Evolutionary conservation across 1,140 invertebrate genomes (phyloP).

Genomic region (Colletes gigas): DNA sequence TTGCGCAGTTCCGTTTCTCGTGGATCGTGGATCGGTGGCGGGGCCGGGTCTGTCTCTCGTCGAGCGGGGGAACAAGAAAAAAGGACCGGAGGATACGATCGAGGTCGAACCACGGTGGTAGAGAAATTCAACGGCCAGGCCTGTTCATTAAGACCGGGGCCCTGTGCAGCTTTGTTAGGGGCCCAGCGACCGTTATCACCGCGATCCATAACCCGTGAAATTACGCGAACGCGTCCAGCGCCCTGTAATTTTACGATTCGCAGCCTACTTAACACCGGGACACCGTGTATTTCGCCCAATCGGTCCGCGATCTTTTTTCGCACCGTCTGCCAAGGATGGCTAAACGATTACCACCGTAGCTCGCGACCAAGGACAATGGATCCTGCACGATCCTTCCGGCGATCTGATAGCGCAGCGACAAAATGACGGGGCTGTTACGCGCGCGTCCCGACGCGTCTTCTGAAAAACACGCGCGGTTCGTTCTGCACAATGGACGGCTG

Average conservation of each 20-base stretch:
- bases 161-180: not conserved
- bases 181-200: conserved; percentile 30
- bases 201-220: conserved; percentile 55
- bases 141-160: conserved; percentile 40
- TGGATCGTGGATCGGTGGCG: not conserved
- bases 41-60: not conserved
- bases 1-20: conserved; percentile 19
- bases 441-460: conserved; percentile 8
- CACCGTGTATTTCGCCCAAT: conserved; percentile 38
- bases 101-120: conserved; percentile 1
- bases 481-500: conserved; percentile 35
- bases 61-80: not conserved
- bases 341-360: conserved; percentile 15
- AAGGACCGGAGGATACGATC: not conserved
- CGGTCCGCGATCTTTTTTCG: conserved; percentile 19
- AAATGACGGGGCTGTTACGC: conserved; percentile 44
- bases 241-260: conserved; percentile 62
- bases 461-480: conserved; percentile 28
- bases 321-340: not conserved
- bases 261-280: conserved; percentile 34
- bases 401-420: conserved; percentile 44
- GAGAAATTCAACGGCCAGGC: conserved; percentile 28
- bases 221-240: conserved; percentile 43
- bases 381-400: conserved; percentile 16
- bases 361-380: not conserved